These are phyloP conservation scores for Molanna angustata DNA, from an alignment of 2,888 invertebrate genomes.

Conservation along the genomic window DNA sequence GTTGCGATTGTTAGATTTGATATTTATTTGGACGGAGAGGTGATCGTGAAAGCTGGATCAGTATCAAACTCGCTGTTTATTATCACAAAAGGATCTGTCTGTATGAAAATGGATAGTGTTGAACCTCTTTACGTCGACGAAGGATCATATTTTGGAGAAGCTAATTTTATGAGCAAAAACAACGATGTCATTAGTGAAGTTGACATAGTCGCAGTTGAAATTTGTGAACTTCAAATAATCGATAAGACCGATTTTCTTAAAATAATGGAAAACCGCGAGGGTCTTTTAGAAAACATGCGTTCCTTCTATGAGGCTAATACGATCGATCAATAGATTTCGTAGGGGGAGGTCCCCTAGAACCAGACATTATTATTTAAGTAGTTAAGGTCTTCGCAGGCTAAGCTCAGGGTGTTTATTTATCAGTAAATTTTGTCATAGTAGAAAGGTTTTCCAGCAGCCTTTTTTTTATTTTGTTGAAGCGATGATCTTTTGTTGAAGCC, in stretches of 20 bases:
- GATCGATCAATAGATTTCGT: no score
- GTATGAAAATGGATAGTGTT: neutral
- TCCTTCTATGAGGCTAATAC: no score
- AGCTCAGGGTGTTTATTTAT: no score
- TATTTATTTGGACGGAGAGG: constrained; percentile 1
- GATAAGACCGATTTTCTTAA: constrained; percentile 4
- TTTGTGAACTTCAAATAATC: constrained; percentile 11
- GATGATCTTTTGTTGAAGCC: no score
- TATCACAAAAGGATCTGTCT: neutral
- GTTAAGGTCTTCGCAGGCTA: no score
- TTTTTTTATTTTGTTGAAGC: no score
- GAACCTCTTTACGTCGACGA: neutral
- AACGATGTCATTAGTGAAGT: no score
- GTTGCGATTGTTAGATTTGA: neutral
- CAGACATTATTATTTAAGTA: no score
- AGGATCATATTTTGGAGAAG: constrained; percentile 1
- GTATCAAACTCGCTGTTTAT: neutral
- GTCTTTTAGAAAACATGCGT: neutral
- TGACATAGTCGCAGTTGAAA: constrained; percentile 7
- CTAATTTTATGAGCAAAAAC: no score
- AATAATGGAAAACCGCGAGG: neutral
- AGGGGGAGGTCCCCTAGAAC: no score
- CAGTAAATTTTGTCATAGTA: no score
- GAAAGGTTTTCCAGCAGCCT: no score
- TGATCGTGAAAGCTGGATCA: neutral